Conservation (phyloP, 2,113 vertebrate species). For the Lanius ludovicianus region DNA sequence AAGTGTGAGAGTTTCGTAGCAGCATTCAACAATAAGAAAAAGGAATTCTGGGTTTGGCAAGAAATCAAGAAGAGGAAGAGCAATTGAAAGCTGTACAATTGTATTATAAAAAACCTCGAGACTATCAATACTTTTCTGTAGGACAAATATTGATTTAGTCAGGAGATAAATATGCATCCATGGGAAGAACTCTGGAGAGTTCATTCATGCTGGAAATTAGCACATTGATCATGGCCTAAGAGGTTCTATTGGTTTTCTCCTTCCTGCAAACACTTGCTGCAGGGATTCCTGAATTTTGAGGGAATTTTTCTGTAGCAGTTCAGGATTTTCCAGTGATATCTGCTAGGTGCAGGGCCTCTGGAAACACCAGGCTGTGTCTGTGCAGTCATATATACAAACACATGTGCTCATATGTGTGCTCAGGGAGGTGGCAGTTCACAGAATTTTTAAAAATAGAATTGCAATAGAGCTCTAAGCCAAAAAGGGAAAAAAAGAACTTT, state of each 20-base stretch:
- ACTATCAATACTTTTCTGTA: neutral
- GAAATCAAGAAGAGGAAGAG: neutral
- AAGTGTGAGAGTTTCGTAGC: neutral
- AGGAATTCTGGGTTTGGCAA: neutral
- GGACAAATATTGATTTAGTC: neutral
- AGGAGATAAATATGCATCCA: constrained; percentile 11
- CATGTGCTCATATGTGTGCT: neutral
- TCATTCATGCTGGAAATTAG: constrained; percentile 29
- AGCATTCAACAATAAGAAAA: neutral
- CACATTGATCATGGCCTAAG: neutral
- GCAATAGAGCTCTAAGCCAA: neutral
- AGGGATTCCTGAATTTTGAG: neutral
- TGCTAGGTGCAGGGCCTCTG: neutral
- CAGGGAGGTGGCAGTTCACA: neutral
- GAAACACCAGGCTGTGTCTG: neutral
- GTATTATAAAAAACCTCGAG: neutral
- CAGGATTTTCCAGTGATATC: neutral
- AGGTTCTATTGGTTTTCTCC: neutral
- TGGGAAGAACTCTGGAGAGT: neutral
- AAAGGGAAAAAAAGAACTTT: neutral
- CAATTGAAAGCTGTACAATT: neutral
- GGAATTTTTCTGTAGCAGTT: neutral
- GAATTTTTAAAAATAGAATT: neutral
- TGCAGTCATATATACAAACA: neutral
- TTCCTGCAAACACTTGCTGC: neutral